Conservation (phyloP, 2,113 vertebrate species). For the Numida meleagris region DNA sequence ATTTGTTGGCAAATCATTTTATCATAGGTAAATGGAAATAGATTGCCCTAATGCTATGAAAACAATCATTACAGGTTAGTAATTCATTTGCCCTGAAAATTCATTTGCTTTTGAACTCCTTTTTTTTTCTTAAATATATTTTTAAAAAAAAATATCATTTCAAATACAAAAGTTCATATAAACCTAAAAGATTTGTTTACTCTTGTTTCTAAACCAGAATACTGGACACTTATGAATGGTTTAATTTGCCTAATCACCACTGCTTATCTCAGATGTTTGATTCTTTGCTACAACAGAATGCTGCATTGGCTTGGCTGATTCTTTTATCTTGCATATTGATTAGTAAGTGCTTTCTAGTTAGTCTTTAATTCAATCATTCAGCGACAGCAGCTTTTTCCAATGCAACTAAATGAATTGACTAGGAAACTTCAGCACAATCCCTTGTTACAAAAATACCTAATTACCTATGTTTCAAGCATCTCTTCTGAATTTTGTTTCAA, state of each 20-base stretch:
- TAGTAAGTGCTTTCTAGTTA: constrained; percentile 35
- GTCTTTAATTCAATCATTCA: constrained; percentile 6
- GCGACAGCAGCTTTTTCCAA: neutral
- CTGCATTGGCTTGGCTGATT: neutral
- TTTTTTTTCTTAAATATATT: neutral
- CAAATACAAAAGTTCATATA: neutral
- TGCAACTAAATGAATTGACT: neutral
- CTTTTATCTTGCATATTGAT: neutral
- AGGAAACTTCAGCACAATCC: neutral
- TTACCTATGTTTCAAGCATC: neutral
- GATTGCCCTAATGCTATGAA: constrained; percentile 48
- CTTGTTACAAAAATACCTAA: neutral
- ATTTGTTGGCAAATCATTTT: constrained; percentile 65
- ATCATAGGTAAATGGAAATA: constrained; percentile 56
- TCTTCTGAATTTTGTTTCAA: neutral
- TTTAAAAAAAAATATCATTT: neutral
- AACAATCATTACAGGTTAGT: constrained; percentile 41
- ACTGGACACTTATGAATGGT: neutral
- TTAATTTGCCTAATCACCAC: constrained; percentile 24
- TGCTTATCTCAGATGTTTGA: neutral
- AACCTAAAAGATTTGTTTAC: neutral
- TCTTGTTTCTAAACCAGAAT: constrained; percentile 5
- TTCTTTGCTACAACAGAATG: neutral
- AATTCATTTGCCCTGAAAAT: constrained; percentile 20
- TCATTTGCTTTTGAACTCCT: neutral